Evolutionary conservation across 2,888 invertebrate species (phyloP), one percentile per base, ranked within the genome.

Genomic region (Didymodactylos carnosus): DNA sequence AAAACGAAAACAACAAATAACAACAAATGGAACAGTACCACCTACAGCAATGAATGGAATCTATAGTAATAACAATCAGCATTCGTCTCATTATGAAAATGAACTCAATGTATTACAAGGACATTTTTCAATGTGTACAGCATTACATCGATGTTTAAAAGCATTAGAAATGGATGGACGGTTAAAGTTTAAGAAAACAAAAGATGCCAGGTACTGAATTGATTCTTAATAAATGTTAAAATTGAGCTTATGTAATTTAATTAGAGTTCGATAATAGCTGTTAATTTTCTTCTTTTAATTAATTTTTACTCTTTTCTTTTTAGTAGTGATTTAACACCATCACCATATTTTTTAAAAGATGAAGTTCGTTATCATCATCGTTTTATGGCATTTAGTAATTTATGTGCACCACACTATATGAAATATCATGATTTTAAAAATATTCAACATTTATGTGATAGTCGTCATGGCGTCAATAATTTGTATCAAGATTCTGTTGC

Each of bases 321-420:
- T 29, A 53, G 53, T 53, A 53, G 16, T 6, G 53, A 53, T 29
- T n/a, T n/a, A n/a, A n/a, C n/a, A n/a, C n/a, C n/a, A n/a, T 35
- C n/a, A 6, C 13, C 27, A 29, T 70, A 74, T 39, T 74, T 74
- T 53, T 53, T 71, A 23, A 39, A 71, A n/a, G 73, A 74, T 51
- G 73, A 74, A 40, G 53, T 69, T 25, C 46, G 73, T 39, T 74
- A 71, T 29, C 41, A 41, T 41, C 73, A 74, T 49, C 70, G 73
- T 35, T 40, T 74, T 39, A 35, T 49, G 0, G 71, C 73, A 71
- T 74, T 74, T 29, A 43, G 41, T 25, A 43, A 70, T 39, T 71
- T 74, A 25, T 39, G 29, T 43, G 39, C 73, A 6, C 73, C 73
- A 51, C 40, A 70, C 3, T 53, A 53, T 53, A 53, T 53, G 53